A percentile compares a stretch with the other conserved stretches of the same genome.
Conservation (phyloP, 2,113 vertebrate species). For the Patagioenas fasciata region DNA sequence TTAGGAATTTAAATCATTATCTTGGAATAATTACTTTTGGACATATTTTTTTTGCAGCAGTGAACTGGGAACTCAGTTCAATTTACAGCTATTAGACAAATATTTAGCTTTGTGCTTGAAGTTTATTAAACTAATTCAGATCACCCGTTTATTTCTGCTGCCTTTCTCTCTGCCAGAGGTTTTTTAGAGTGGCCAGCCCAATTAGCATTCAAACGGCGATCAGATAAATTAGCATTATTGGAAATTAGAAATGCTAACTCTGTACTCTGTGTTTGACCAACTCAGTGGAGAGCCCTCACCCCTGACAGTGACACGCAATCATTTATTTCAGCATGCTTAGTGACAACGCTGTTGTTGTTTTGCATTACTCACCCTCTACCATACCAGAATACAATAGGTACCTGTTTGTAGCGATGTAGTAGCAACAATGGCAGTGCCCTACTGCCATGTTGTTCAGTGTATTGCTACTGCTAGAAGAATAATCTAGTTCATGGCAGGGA, state of each 20-base stretch:
- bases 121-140: neutral
- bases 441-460: neutral
- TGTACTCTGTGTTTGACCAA: neutral
- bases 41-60: neutral
- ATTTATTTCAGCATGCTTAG: neutral
- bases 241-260: neutral
- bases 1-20: neutral
- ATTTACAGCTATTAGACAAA: neutral
- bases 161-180: neutral
- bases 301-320: neutral
- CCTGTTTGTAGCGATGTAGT: neutral
- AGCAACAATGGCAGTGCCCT: neutral
- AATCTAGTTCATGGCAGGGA: neutral
- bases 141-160: neutral
- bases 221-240: neutral
- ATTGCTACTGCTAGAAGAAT: neutral
- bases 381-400: neutral
- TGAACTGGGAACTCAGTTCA: neutral
- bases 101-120: neutral
- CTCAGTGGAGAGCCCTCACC: neutral
- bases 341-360: neutral
- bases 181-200: neutral
- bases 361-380: neutral
- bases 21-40: neutral
- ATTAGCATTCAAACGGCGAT: neutral